Evolutionary conservation across 2,888 invertebrate species (phyloP).

Genomic region (Lasioglossum oenotherae): DNA sequence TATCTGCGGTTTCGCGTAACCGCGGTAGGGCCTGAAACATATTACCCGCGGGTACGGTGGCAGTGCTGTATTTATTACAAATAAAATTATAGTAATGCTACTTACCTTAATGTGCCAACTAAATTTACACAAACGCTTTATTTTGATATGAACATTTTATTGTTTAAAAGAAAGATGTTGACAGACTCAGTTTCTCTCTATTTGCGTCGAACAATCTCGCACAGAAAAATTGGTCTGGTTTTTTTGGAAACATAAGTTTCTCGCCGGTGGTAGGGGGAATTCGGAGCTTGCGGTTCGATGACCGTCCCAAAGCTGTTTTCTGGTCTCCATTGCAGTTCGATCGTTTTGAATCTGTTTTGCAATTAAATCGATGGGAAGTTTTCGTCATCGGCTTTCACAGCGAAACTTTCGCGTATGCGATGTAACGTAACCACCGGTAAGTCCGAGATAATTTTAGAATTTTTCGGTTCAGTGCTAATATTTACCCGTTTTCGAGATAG

Average conservation of each 20-base stretch:
- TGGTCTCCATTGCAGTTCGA: background rate
- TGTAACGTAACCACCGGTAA: background rate
- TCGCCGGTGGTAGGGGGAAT: background rate
- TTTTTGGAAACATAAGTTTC: background rate
- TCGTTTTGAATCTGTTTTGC: slow-evolving; percentile 16
- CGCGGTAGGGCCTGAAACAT: background rate
- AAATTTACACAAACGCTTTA: background rate
- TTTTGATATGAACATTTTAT: background rate
- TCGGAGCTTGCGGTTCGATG: slow-evolving; percentile 17
- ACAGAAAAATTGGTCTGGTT: background rate
- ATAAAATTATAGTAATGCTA: background rate
- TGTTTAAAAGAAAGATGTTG: background rate
- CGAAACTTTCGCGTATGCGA: background rate
- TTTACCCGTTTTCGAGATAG: background rate
- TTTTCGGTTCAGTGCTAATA: background rate
- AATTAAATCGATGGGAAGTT: slow-evolving; percentile 4
- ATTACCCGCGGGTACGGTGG: background rate
- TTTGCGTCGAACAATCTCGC: background rate
- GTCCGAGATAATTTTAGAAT: background rate
- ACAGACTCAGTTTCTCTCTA: background rate
- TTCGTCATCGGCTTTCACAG: slow-evolving; percentile 9
- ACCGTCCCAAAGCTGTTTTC: slow-evolving; percentile 21
- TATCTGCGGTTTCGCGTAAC: background rate
- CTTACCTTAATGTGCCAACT: background rate
- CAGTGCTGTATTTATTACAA: background rate